Percentiles rank a stretch among this genome's conserved stretches.
Conservation (phyloP, 2,113 vertebrate genomes). For the Heterochromis multidens region DNA sequence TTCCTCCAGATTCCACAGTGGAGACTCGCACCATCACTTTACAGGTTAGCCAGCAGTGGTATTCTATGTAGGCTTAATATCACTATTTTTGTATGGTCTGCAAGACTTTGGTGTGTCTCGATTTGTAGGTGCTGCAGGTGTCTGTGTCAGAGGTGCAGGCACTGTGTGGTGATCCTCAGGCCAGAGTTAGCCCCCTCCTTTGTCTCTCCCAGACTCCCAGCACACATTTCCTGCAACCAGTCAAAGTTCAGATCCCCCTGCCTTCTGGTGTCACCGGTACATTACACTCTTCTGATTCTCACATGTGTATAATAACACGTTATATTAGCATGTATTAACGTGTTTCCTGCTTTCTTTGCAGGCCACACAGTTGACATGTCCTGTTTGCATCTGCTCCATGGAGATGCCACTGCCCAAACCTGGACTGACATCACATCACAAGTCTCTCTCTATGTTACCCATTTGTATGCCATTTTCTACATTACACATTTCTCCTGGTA, state of each 20-base stretch:
- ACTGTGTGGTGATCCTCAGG: slow-evolving; percentile 71
- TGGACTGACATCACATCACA: slow-evolving; percentile 92
- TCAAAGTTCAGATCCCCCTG: slow-evolving; percentile 91
- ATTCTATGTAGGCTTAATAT: no score
- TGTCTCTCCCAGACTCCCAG: slow-evolving; percentile 83
- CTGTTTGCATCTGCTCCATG: slow-evolving; percentile 83
- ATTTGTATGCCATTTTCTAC: slow-evolving; percentile 90
- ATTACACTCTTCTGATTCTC: not conserved
- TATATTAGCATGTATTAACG: not conserved
- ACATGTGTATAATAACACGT: not conserved
- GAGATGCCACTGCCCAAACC: slow-evolving; percentile 77
- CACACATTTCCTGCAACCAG: slow-evolving; percentile 82
- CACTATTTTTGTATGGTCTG: not conserved
- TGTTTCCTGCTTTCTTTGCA: slow-evolving; percentile 41
- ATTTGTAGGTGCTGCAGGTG: slow-evolving; percentile 82
- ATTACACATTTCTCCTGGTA: slow-evolving; percentile 94
- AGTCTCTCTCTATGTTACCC: slow-evolving; percentile 83
- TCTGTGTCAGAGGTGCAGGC: slow-evolving; percentile 72
- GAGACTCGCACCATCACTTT: slow-evolving; percentile 61
- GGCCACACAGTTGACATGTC: slow-evolving; percentile 83
- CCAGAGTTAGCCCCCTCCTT: slow-evolving; percentile 82
- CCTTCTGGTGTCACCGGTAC: slow-evolving; percentile 87
- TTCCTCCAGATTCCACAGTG: slow-evolving; percentile 83
- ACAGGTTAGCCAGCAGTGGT: slow-evolving; percentile 44
- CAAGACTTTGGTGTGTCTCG: not conserved